These are phyloP conservation scores for Entomobrya multifasciata DNA, from an alignment of 2,888 invertebrate species.

Conservation along the genomic window DNA sequence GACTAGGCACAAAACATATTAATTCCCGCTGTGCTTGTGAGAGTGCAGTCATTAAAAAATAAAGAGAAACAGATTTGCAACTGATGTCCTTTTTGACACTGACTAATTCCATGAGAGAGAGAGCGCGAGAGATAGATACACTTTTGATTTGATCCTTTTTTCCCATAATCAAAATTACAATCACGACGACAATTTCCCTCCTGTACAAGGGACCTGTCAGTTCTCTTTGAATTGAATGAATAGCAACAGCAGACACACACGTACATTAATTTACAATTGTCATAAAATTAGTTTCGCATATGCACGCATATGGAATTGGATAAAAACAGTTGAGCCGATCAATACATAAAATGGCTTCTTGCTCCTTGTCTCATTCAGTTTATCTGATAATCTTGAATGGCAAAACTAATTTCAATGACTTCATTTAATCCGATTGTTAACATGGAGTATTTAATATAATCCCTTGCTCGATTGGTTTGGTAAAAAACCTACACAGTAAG, in stretches of 20 bases:
- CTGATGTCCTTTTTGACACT: conserved; percentile 40
- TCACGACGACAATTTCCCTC: too few relatives aligned
- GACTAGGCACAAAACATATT: conserved; percentile 17
- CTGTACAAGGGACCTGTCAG: background rate
- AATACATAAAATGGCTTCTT: background rate
- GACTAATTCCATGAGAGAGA: conserved; percentile 6
- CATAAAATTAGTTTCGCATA: conserved; percentile 9
- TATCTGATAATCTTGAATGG: conserved; percentile 61
- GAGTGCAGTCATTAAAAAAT: conserved; percentile 14
- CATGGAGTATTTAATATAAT: conserved; percentile 36
- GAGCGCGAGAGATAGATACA: too few relatives aligned
- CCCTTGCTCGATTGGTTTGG: background rate
- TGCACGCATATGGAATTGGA: too few relatives aligned
- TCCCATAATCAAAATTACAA: conserved; percentile 13
- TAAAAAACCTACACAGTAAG: background rate
- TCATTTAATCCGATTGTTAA: conserved; percentile 61
- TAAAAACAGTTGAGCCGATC: too few relatives aligned
- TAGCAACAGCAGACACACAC: background rate
- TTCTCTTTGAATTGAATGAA: background rate
- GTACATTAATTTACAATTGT: too few relatives aligned
- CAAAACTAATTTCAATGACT: conserved; percentile 66
- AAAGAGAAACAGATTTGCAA: background rate
- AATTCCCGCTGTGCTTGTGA: conserved; percentile 56
- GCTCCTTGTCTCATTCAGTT: background rate
- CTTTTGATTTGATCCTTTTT: conserved; percentile 26